These are phyloP conservation scores for Zygogramma bicolorata DNA, from an alignment of 2,888 invertebrate genomes.

Conservation along the genomic window DNA sequence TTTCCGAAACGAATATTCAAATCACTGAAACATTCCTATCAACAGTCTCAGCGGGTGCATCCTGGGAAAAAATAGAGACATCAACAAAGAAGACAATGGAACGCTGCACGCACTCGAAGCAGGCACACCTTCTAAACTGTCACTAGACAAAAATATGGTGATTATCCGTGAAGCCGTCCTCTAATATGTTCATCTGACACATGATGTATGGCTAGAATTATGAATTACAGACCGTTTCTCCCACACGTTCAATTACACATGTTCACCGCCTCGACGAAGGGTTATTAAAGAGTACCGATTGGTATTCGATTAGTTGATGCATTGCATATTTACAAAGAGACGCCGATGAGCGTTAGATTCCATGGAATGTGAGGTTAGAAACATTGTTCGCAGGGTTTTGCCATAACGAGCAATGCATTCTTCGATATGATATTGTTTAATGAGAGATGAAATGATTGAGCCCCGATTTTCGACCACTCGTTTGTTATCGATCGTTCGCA, in stretches of 20 bases:
- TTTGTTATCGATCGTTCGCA: no score
- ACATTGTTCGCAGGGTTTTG: no score
- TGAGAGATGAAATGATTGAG: no score
- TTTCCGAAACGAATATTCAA: conserved; percentile 17
- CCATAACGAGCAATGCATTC: no score
- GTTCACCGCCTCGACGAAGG: conserved; percentile 46
- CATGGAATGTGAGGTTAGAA: no score
- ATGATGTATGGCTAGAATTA: conserved; percentile 50
- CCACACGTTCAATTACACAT: conserved; percentile 52
- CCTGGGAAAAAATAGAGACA: conserved; percentile 30
- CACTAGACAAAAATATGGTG: conserved; percentile 41
- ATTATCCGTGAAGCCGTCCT: conserved; percentile 44
- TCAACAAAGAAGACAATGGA: conserved; percentile 32
- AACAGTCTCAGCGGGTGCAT: conserved; percentile 31
- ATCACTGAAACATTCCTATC: conserved; percentile 16
- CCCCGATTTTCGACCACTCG: no score
- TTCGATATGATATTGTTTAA: no score
- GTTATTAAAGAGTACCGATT: conserved; percentile 36
- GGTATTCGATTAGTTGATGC: conserved; percentile 26
- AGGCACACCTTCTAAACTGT: conserved; percentile 39
- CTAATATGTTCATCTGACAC: conserved; percentile 48
- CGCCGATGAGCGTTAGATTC: no score
- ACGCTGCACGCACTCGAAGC: conserved; percentile 19
- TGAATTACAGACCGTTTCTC: conserved; percentile 49
- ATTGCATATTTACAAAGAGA: conserved; percentile 10